phyloP scores from a whole-genome alignment of 2,113 vertebrate species.

The Zosterops pallidus region DNA sequence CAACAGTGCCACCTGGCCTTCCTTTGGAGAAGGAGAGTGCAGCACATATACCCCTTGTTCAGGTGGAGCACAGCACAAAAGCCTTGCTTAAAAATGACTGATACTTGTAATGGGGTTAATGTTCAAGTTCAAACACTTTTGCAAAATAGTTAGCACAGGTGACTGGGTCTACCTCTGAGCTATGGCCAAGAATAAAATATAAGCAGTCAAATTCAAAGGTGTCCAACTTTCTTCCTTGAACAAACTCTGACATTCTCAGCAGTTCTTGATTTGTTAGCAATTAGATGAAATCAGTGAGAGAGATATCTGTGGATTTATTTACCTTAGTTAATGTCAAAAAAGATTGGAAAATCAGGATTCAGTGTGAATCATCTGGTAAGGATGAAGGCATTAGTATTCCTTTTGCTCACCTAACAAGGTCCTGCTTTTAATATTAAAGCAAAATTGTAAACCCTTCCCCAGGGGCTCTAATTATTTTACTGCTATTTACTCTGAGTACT shows the following conservation, averaged over 20 bases:
- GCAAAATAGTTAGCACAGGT: neutral
- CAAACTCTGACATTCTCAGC: neutral
- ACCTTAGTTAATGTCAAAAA: neutral
- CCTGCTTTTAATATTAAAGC: neutral
- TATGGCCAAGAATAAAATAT: neutral
- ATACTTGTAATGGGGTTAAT: neutral
- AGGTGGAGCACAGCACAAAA: neutral
- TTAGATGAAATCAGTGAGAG: neutral
- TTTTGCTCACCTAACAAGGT: neutral
- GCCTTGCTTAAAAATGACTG: neutral
- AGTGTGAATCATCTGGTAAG: neutral
- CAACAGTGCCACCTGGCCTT: conserved; percentile 11
- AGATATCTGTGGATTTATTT: neutral
- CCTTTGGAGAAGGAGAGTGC: neutral
- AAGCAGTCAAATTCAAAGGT: neutral
- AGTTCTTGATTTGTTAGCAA: neutral
- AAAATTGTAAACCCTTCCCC: neutral
- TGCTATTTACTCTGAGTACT: neutral
- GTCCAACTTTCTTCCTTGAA: neutral
- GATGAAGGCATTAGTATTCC: neutral
- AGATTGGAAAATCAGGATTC: neutral
- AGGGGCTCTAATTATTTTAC: neutral
- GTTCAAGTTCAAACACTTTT: neutral
- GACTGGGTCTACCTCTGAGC: neutral
- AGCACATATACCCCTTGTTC: neutral